phyloP scores from a whole-genome alignment of 1,140 invertebrate species.

The Camponotus pennsylvanicus region DNA sequence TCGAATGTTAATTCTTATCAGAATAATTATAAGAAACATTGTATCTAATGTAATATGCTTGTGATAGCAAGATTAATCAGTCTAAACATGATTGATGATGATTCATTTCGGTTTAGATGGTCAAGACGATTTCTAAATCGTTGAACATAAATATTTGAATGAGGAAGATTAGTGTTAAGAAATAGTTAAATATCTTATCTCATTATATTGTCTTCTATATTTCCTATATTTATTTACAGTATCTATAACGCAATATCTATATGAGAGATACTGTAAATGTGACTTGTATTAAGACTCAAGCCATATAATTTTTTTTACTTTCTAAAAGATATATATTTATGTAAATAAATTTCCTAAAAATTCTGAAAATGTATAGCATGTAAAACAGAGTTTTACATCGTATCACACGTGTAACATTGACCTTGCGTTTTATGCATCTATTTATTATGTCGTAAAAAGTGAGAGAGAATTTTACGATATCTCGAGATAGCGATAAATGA shows the following conservation, averaged over 20 bases:
- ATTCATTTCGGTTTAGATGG: neutral
- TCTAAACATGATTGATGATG: neutral
- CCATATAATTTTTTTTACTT: too few species aligned
- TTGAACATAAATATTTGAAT: neutral
- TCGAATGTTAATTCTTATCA: neutral
- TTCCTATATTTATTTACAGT: neutral
- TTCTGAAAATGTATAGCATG: neutral
- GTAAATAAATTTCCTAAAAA: neutral
- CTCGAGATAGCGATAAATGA: neutral
- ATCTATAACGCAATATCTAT: too few species aligned
- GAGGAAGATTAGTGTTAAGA: neutral
- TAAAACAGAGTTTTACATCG: neutral
- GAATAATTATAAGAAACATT: neutral
- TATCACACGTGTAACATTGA: neutral
- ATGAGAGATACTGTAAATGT: too few species aligned
- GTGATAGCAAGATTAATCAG: neutral
- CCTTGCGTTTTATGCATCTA: neutral
- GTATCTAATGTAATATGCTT: neutral
- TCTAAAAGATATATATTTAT: too few species aligned
- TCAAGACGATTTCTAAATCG: neutral
- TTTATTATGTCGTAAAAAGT: constrained; percentile 22
- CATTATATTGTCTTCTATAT: neutral
- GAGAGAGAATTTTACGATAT: neutral
- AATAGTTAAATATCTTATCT: neutral
- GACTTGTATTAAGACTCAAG: too few species aligned